Percentiles rank a stretch among this genome's conserved stretches.
These are phyloP conservation scores for Thereva nobilitata DNA, from an alignment of 2,888 invertebrate species.

Conservation along the genomic window DNA sequence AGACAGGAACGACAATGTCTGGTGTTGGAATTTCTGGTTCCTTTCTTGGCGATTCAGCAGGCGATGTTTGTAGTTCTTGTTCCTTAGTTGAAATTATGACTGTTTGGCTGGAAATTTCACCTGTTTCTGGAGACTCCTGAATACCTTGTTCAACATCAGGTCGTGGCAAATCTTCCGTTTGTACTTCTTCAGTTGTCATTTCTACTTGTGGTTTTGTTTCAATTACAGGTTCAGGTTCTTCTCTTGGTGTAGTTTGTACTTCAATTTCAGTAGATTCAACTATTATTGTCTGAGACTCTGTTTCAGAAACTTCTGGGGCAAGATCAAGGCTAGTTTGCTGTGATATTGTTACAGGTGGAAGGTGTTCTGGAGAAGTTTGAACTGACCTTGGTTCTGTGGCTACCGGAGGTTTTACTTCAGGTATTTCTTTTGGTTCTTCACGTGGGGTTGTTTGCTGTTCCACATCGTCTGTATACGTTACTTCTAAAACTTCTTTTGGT, in stretches of 20 bases:
- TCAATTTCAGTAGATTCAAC: conserved; percentile 55
- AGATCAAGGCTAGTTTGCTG: conserved; percentile 52
- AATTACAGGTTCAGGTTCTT: conserved; percentile 40
- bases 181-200: conserved; percentile 60
- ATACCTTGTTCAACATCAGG: conserved; percentile 48
- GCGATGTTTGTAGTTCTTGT: conserved; percentile 55
- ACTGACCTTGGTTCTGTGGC: conserved; percentile 59
- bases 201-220: conserved; percentile 47
- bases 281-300: conserved; percentile 53
- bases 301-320: conserved; percentile 49
- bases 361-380: conserved; percentile 59
- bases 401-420: conserved; percentile 48
- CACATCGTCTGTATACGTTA: conserved; percentile 54
- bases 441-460: conserved; percentile 67
- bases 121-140: conserved; percentile 46
- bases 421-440: conserved; percentile 40
- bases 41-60: conserved; percentile 46
- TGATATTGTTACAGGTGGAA: conserved; percentile 47
- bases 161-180: conserved; percentile 53
- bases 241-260: conserved; percentile 50
- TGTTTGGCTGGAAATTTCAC: conserved; percentile 53
- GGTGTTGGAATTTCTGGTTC: conserved; percentile 44
- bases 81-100: conserved; percentile 49
- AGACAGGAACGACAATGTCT: conserved; percentile 54
- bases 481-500: conserved; percentile 55